Conservation (phyloP, 2,797 vertebrate genomes). For the Mormyrus hasselquistii region DNA sequence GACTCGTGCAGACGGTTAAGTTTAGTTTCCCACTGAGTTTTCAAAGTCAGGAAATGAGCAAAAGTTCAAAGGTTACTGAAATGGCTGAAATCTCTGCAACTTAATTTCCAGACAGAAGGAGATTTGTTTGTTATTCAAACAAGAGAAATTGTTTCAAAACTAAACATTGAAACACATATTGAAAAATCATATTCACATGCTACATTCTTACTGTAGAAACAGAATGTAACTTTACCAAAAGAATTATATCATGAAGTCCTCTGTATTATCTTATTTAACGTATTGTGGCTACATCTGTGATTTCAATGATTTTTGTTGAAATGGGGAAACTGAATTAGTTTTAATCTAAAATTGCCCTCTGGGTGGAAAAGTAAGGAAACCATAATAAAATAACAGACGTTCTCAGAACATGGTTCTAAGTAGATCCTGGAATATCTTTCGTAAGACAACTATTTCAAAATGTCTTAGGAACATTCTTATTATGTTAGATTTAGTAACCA, state of each 20-base stretch:
- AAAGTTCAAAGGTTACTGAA: constrained; percentile 56
- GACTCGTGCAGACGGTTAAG: constrained; percentile 62
- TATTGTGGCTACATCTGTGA: not conserved
- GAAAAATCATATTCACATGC: constrained; percentile 1
- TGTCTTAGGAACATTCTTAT: not conserved
- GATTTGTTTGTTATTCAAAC: constrained; percentile 29
- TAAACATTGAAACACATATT: not conserved
- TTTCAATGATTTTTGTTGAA: not conserved
- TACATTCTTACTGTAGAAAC: not conserved
- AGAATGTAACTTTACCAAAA: not conserved
- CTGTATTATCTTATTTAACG: not conserved
- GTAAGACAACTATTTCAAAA: not conserved
- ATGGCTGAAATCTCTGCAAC: constrained; percentile 52
- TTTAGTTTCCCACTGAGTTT: constrained; percentile 55
- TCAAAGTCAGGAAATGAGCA: constrained; percentile 65
- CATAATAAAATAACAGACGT: not conserved
- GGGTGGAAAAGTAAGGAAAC: not conserved
- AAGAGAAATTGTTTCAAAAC: not conserved
- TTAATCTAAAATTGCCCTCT: not conserved
- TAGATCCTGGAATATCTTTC: not conserved
- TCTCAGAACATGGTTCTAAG: not conserved
- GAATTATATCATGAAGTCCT: not conserved
- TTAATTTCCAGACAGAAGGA: constrained; percentile 37
- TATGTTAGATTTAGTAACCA: not conserved
- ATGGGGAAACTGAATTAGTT: constrained; percentile 15